Percentiles rank a stretch among this genome's conserved stretches.
Evolutionary conservation across 2,888 invertebrate genomes (phyloP).

Genomic region (Philaethria dido): DNA sequence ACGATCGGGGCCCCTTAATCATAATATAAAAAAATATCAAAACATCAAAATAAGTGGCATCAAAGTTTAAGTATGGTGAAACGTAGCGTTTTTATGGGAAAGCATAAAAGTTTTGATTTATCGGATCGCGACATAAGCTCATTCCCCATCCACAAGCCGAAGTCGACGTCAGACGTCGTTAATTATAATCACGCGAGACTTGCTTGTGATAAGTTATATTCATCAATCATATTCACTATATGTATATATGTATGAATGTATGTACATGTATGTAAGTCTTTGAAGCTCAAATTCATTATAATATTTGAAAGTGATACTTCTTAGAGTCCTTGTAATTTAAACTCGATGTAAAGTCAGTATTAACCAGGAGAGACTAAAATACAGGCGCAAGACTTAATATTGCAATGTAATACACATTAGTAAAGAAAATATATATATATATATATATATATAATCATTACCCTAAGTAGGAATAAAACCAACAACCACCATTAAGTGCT

Average conservation of each 20-base stretch:
- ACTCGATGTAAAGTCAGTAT: no score
- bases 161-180: constrained; percentile 21
- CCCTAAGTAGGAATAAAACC: no score
- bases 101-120: constrained; percentile 17
- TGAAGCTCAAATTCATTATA: no score
- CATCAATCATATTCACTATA: constrained; percentile 23
- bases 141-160: constrained; percentile 5
- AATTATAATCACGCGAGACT: constrained; percentile 25
- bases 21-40: background rate
- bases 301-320: no score
- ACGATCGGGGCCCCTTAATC: no score
- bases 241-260: background rate
- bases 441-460: no score
- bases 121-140: constrained; percentile 6
- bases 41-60: background rate
- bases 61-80: background rate
- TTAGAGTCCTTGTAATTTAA: no score
- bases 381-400: no score
- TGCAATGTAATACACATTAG: no score
- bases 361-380: no score
- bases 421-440: no score
- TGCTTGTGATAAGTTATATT: constrained; percentile 13
- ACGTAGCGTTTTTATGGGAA: background rate
- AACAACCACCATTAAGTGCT: no score
- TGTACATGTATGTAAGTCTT: background rate